These are phyloP conservation scores for Gadopsis bispinosus DNA, from an alignment of 2,797 vertebrate species.

Conservation along the genomic window DNA sequence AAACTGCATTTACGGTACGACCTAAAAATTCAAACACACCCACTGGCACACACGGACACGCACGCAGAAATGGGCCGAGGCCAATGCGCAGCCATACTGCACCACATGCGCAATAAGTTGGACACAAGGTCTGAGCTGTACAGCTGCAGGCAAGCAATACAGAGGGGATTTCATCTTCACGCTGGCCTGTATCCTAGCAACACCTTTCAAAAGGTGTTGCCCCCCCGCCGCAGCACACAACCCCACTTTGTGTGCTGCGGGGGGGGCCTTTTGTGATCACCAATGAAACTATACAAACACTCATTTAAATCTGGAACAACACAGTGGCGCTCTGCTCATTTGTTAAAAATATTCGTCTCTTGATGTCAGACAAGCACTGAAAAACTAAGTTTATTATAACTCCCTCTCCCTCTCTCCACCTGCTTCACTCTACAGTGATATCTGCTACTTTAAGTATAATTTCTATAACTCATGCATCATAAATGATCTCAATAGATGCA, in stretches of 20 bases:
- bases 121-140: slow-evolving; percentile 59
- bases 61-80: slow-evolving; percentile 3
- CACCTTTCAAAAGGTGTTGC: slow-evolving; percentile 82
- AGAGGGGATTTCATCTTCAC: slow-evolving; percentile 81
- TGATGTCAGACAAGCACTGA: not conserved
- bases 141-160: slow-evolving; percentile 75
- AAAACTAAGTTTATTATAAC: slow-evolving; percentile 32
- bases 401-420: not conserved
- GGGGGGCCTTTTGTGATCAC: slow-evolving; percentile 80
- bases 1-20: not conserved
- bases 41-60: not conserved
- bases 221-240: no score
- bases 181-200: slow-evolving; percentile 91
- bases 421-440: slow-evolving; percentile 5
- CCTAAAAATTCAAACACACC: not conserved
- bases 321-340: slow-evolving; percentile 28
- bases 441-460: not conserved
- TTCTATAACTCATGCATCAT: slow-evolving; percentile 64
- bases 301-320: slow-evolving; percentile 72
- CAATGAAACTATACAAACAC: slow-evolving; percentile 83
- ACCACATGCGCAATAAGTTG: slow-evolving; percentile 32
- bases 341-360: slow-evolving; percentile 34
- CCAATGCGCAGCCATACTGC: not conserved
- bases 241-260: slow-evolving; percentile 78
- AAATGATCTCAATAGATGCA: slow-evolving; percentile 69